Base-by-base conservation (phyloP, 2,888 invertebrate species). In the Ditula angustiorana region DNA sequence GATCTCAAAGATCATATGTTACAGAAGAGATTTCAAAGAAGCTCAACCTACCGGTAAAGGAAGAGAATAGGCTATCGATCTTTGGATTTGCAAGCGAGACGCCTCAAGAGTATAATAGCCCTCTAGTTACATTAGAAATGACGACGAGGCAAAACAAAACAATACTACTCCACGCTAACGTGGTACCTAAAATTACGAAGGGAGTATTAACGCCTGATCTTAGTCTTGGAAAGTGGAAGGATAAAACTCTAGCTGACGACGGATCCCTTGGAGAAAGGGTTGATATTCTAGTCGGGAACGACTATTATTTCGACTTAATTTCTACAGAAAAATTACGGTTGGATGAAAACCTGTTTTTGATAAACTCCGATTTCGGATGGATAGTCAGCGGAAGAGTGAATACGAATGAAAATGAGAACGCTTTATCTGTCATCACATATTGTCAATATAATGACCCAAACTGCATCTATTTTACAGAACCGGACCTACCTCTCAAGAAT, bases 401-500 rank as follows among this genome's bases (percentile, higher is more conserved):
- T 28, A 28, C 7, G 28, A 7, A 28, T 5, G 28, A 28, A 28
- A 28, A 28, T 28, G 28, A 28, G 7, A 28, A 28, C 28, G 7
- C 46, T 23, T 19, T 46, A 19, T 46, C 46, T 16, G 46, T 46
- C 19, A 23, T 46, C 10, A 46, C 46, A 16, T 46, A 46, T 46
- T 46, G 46, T 19, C 46, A 46, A 46, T 5, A 46, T 19, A 10
- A 46, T 19, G 19, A 46, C 19, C 46, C 46, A 3, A 46, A 46
- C 4, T 46, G 46, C 10, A 19, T 46, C 10, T 46, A 46, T 19
- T 46, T 16, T 23, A 46, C 46, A 16, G 46, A 46, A 46, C 46
- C 46, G 23, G 46, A 46, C 28, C 50, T 50, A 76, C 8, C 77
- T 28, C 16, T 50, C 19, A 28, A 30, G 30, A n/a, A 50, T 28